A percentile compares a stretch with the other conserved stretches of the same genome.
Conservation (phyloP, 2,888 invertebrate genomes). For the Bombylius major region DNA sequence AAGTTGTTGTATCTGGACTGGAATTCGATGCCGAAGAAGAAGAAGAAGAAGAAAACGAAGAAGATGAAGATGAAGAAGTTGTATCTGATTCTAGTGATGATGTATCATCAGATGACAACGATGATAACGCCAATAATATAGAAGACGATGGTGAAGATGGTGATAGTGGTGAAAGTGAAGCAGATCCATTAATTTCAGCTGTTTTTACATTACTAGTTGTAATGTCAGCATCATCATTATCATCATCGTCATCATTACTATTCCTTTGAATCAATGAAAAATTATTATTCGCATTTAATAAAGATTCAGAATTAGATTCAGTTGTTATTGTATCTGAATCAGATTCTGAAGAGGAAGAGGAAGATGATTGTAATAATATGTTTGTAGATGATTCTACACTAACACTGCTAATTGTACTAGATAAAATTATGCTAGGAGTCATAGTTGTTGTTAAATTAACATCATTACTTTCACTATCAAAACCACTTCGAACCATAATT, state of each 20-base stretch:
- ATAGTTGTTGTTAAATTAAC: conserved; percentile 13
- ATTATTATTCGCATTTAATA: background rate
- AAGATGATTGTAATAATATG: background rate
- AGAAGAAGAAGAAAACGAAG: too few species aligned
- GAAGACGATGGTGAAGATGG: background rate
- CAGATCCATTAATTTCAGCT: too few species aligned
- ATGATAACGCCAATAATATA: too few species aligned
- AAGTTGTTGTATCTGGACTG: too few species aligned
- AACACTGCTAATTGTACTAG: background rate
- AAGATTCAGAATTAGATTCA: conserved; percentile 1
- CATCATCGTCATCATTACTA: background rate
- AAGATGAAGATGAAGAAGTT: too few species aligned
- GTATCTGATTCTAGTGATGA: background rate
- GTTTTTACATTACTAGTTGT: too few species aligned
- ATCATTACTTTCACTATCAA: conserved; percentile 7
- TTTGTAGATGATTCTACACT: background rate
- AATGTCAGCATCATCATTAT: too few species aligned
- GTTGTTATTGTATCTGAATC: conserved; percentile 1
- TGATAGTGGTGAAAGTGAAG: background rate
- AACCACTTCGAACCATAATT: background rate
- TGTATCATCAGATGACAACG: background rate
- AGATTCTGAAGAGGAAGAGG: background rate
- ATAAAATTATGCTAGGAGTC: background rate
- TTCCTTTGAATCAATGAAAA: background rate
- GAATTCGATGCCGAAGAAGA: too few species aligned